Conservation (phyloP, 2,113 vertebrate genomes). For the Calypte anna region DNA sequence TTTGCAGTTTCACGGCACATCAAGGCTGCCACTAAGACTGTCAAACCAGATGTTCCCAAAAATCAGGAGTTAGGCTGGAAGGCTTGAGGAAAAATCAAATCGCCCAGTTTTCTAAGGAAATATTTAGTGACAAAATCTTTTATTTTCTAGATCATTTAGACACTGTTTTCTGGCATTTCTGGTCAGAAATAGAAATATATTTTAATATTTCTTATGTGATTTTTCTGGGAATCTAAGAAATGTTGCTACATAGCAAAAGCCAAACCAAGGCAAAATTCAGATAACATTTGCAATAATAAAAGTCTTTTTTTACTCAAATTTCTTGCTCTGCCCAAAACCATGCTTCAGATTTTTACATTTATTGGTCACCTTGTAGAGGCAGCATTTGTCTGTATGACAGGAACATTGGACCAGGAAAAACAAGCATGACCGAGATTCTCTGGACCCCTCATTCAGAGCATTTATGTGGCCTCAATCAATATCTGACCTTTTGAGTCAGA, state of each 20-base stretch:
- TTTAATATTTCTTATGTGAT: not conserved
- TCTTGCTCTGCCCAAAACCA: not conserved
- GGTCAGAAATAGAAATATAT: not conserved
- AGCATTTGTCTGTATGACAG: not conserved
- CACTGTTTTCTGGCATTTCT: not conserved
- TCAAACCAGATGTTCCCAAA: not conserved
- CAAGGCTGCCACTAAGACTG: not conserved
- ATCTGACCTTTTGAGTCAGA: not conserved
- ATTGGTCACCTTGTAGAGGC: not conserved
- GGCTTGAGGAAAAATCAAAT: not conserved
- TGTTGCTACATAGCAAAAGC: not conserved
- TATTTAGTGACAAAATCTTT: not conserved
- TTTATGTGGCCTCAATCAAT: not conserved
- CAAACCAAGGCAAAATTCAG: not conserved
- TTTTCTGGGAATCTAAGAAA: not conserved
- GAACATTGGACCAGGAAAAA: not conserved
- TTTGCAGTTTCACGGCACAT: not conserved
- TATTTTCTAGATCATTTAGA: not conserved
- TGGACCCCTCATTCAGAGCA: not conserved
- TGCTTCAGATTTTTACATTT: not conserved
- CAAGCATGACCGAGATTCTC: not conserved
- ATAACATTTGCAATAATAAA: not conserved
- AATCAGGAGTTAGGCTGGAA: not conserved
- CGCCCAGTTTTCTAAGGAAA: not conserved
- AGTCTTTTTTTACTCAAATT: not conserved